A percentile compares a stretch with the other conserved stretches of the same genome.
Conservation (phyloP, 2,113 vertebrate genomes). For the Brienomyrus brachyistius region DNA sequence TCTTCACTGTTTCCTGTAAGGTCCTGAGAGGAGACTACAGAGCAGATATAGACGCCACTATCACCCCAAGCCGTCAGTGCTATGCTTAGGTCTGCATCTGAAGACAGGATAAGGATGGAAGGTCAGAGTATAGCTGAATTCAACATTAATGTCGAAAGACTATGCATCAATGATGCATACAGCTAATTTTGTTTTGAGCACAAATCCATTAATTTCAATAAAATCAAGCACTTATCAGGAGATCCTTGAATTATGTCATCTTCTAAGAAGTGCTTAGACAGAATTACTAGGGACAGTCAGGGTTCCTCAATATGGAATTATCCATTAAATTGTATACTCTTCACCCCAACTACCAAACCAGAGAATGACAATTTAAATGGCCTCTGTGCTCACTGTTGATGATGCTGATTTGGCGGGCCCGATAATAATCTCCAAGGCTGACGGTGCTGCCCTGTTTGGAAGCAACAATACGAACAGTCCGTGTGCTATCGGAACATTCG, state of each 20-base stretch:
- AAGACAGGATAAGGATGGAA: background rate
- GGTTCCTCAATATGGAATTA: background rate
- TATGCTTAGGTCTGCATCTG: slow-evolving; percentile 76
- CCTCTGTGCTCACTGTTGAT: slow-evolving; percentile 54
- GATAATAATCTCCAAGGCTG: slow-evolving; percentile 64
- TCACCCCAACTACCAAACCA: background rate
- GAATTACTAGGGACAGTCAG: background rate
- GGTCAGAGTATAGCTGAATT: background rate
- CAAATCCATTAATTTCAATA: background rate
- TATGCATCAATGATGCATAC: background rate
- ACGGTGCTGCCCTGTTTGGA: slow-evolving; percentile 68
- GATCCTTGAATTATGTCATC: background rate
- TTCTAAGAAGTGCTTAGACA: background rate
- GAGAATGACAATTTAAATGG: background rate
- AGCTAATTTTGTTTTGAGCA: background rate
- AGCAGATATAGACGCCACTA: slow-evolving; percentile 78
- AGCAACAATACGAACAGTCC: slow-evolving; percentile 73
- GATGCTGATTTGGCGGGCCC: slow-evolving; percentile 75
- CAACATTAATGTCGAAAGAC: background rate
- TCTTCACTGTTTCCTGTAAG: slow-evolving; percentile 73
- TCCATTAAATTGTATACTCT: background rate
- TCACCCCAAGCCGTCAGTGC: slow-evolving; percentile 81
- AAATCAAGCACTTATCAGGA: background rate
- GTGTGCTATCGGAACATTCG: slow-evolving; percentile 68
- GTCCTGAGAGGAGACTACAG: slow-evolving; percentile 64